Evolutionary conservation across 1,140 invertebrate genomes (phyloP).

Genomic region (Temnothorax longispinosus): DNA sequence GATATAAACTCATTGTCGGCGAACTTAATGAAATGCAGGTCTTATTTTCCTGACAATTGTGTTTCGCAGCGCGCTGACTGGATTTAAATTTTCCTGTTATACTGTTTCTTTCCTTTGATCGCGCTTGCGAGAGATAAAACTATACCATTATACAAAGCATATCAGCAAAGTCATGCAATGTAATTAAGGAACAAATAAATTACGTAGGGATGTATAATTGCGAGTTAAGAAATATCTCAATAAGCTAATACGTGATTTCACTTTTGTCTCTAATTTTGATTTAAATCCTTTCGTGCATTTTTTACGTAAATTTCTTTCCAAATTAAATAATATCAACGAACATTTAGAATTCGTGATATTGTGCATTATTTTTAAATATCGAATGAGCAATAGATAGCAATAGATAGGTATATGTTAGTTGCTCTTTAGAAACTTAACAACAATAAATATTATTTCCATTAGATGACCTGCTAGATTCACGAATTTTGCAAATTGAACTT

Average conservation of each 20-base stretch:
- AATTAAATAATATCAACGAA: conserved; percentile 6
- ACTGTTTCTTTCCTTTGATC: neutral
- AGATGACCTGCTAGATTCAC: neutral
- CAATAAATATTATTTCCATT: conserved; percentile 2
- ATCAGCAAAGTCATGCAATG: neutral
- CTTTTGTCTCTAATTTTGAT: neutral
- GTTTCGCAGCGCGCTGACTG: too few species aligned
- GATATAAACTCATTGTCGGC: neutral
- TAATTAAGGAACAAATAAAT: neutral
- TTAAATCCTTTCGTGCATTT: neutral
- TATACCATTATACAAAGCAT: neutral
- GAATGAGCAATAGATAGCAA: neutral
- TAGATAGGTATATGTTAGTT: neutral
- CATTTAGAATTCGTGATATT: neutral
- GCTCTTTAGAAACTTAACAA: neutral
- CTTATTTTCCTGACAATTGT: neutral
- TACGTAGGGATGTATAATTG: neutral
- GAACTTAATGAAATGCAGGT: neutral
- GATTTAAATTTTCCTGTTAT: neutral
- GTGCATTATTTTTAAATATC: neutral
- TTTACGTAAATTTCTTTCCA: neutral
- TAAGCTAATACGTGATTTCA: neutral
- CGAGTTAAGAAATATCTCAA: neutral
- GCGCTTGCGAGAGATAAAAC: neutral
- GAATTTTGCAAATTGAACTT: neutral